A percentile compares a stretch with the other conserved stretches of the same genome.
Conservation (phyloP, 2,113 vertebrate species). For the Felis chaus region DNA sequence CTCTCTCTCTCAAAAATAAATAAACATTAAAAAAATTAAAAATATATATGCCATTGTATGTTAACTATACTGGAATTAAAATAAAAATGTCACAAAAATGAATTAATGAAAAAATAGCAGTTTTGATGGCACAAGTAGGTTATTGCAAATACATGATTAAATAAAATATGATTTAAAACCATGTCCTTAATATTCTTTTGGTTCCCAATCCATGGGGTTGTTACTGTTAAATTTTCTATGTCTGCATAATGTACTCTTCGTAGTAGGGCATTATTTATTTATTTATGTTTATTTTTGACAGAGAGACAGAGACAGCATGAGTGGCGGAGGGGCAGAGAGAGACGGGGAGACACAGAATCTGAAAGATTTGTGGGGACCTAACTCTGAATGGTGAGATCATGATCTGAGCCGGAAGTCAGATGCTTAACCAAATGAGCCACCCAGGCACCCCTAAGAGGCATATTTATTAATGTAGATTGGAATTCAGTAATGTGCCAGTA, state of each 20-base stretch:
- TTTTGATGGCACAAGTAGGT: neutral
- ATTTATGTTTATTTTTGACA: too few relatives aligned
- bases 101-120: neutral
- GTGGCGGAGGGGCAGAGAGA: too few relatives aligned
- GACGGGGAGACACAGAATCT: too few relatives aligned
- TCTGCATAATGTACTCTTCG: neutral
- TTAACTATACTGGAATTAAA: neutral
- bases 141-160: neutral
- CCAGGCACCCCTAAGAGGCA: neutral
- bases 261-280: neutral
- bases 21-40: too few relatives aligned
- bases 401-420: too few relatives aligned
- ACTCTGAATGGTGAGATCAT: too few relatives aligned
- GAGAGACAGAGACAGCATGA: too few relatives aligned
- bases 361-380: too few relatives aligned
- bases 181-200: neutral
- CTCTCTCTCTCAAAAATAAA: too few relatives aligned
- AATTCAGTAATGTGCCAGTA: neutral
- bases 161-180: neutral
- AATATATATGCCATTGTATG: neutral
- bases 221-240: neutral
- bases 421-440: too few relatives aligned
- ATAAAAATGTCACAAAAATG: neutral
- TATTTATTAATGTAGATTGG: neutral
- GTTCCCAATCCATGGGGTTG: neutral